Percentiles rank a stretch among this genome's conserved stretches.
Evolutionary conservation across 2,888 invertebrate species (phyloP).

Genomic region (Heliconius hortense): DNA sequence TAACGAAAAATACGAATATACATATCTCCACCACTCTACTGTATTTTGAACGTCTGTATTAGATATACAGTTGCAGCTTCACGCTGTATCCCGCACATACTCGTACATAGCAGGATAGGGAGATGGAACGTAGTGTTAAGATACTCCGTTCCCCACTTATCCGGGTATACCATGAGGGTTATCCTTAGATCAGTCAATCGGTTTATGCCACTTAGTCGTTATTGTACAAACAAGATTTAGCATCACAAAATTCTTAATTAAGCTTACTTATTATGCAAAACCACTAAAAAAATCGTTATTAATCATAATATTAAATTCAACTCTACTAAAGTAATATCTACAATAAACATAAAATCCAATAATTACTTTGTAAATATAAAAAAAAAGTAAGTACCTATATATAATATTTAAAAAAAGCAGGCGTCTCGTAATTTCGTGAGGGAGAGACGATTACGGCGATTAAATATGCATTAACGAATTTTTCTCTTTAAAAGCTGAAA

Average conservation of each 20-base stretch:
- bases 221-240: neutral
- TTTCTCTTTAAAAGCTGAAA: conserved; percentile 79
- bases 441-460: conserved; percentile 77
- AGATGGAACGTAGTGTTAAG: no score
- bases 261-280: neutral
- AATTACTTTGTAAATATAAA: conserved; percentile 47
- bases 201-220: neutral
- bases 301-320: conserved; percentile 33
- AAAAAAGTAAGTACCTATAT: conserved; percentile 23
- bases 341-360: conserved; percentile 39
- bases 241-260: neutral
- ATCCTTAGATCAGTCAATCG: neutral
- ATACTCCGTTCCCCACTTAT: no score
- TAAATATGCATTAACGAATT: conserved; percentile 83
- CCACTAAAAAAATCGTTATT: conserved; percentile 20
- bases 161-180: neutral
- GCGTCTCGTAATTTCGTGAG: conserved; percentile 53
- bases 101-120: no score
- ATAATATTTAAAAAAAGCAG: conserved; percentile 46
- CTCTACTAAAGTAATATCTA: conserved; percentile 37
- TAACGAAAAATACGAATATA: conserved; percentile 16
- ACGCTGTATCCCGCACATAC: no score
- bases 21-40: neutral
- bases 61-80: no score
- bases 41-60: neutral